These are phyloP conservation scores for Esox niger DNA, from an alignment of 2,113 vertebrate species.

Conservation along the genomic window DNA sequence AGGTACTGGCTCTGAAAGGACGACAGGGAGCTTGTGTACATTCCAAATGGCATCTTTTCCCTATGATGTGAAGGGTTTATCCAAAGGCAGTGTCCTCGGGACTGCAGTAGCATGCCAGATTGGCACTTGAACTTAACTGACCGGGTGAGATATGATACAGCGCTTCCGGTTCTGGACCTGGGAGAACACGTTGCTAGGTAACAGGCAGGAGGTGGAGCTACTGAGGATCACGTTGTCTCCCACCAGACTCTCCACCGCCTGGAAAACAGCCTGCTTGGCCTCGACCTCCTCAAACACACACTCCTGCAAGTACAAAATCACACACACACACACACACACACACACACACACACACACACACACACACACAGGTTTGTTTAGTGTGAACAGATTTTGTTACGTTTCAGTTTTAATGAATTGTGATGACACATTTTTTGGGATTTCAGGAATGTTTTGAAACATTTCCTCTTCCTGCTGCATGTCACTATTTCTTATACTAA, in stretches of 20 bases:
- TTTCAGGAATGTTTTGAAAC: too few relatives aligned
- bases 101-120: not conserved
- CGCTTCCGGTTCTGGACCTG: constrained; percentile 79
- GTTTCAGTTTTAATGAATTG: not conserved
- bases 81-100: not conserved
- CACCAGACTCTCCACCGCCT: constrained; percentile 78
- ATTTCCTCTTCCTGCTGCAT: too few relatives aligned
- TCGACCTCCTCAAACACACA: constrained; percentile 88
- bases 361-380: not conserved
- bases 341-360: constrained; percentile 83
- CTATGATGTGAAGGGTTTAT: not conserved
- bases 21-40: too few relatives aligned
- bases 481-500: too few relatives aligned
- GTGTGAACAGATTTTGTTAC: not conserved
- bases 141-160: constrained; percentile 93
- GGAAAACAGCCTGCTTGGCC: constrained; percentile 86
- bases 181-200: constrained; percentile 86
- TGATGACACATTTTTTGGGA: not conserved
- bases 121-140: constrained; percentile 65
- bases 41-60: not conserved
- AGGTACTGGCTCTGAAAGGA: too few relatives aligned
- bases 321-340: too few relatives aligned
- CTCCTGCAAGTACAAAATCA: constrained; percentile 74
- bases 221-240: constrained; percentile 79
- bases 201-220: constrained; percentile 92